Conservation (phyloP, 1,140 invertebrate genomes). For the Listronotus oregonensis region DNA sequence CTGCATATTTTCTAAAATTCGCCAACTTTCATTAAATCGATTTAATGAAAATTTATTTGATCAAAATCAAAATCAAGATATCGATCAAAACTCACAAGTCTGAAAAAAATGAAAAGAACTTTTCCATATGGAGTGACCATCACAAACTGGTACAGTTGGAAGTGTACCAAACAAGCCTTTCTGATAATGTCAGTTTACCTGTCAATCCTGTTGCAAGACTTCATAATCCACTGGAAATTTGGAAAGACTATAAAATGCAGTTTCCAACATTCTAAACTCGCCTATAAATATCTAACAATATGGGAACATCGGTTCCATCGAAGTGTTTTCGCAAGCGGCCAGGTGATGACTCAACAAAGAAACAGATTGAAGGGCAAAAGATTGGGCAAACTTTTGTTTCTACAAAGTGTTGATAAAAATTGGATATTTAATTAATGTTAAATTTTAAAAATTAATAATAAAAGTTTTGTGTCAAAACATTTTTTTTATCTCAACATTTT, state of each 20-base stretch:
- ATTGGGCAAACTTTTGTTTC: not conserved
- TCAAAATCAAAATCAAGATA: too few species aligned
- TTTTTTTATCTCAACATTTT: too few species aligned
- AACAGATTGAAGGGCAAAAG: slow-evolving; percentile 2
- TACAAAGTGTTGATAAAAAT: not conserved
- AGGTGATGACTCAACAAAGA: not conserved
- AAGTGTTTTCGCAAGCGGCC: not conserved
- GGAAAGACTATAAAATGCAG: too few species aligned
- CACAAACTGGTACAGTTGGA: slow-evolving; percentile 19
- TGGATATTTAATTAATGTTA: too few species aligned
- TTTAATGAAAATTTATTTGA: slow-evolving; percentile 16
- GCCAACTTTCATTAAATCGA: slow-evolving; percentile 27
- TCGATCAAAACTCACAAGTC: slow-evolving; percentile 19
- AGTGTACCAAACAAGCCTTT: slow-evolving; percentile 28
- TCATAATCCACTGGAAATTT: too few species aligned
- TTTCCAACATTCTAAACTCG: too few species aligned
- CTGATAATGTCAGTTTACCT: slow-evolving; percentile 45
- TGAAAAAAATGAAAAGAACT: slow-evolving; percentile 1
- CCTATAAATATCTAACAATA: too few species aligned
- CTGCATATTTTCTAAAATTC: slow-evolving; percentile 50
- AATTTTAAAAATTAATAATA: too few species aligned
- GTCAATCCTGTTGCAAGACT: slow-evolving; percentile 8
- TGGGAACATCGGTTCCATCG: not conserved
- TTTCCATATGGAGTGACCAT: slow-evolving; percentile 14
- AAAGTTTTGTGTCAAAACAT: too few species aligned